Evolutionary conservation across 1,140 invertebrate species (phyloP).

Genomic region (Parasteatoda tepidariorum): DNA sequence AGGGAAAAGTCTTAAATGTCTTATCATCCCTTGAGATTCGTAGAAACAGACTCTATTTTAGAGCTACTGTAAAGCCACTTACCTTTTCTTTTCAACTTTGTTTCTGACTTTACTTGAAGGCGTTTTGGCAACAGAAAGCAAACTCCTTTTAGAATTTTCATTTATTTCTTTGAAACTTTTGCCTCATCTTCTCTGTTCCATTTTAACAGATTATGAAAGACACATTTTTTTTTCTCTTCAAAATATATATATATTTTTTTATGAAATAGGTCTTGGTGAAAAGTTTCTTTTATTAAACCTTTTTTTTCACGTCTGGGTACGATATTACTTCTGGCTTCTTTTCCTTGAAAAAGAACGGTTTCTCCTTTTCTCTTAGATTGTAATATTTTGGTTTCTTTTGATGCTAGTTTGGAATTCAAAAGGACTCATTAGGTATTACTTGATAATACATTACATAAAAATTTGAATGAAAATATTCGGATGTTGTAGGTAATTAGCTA

Average conservation of each 20-base stretch:
- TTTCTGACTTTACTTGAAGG: constrained; percentile 15
- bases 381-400: too few species aligned
- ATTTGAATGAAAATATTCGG: too few species aligned
- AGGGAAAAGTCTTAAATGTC: constrained; percentile 42
- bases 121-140: constrained; percentile 25
- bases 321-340: too few species aligned
- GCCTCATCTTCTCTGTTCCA: constrained; percentile 25
- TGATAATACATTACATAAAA: too few species aligned
- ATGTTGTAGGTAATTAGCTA: too few species aligned
- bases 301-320: too few species aligned
- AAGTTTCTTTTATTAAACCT: not conserved
- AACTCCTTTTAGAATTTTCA: constrained; percentile 33
- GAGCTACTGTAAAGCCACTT: constrained; percentile 39
- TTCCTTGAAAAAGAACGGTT: too few species aligned
- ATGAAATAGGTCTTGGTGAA: not conserved
- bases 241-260: not conserved
- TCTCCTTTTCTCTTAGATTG: too few species aligned
- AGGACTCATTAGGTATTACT: too few species aligned
- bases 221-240: not conserved
- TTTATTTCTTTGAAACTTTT: constrained; percentile 35
- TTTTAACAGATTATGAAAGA: constrained; percentile 27
- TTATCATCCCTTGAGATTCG: constrained; percentile 15
- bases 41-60: constrained; percentile 40
- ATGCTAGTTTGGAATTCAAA: too few species aligned
- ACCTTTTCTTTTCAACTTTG: constrained; percentile 42